Percentiles rank a stretch among this genome's conserved stretches.
Conservation (phyloP, 2,888 invertebrate genomes). For the Pseudeuparius sepicola region DNA sequence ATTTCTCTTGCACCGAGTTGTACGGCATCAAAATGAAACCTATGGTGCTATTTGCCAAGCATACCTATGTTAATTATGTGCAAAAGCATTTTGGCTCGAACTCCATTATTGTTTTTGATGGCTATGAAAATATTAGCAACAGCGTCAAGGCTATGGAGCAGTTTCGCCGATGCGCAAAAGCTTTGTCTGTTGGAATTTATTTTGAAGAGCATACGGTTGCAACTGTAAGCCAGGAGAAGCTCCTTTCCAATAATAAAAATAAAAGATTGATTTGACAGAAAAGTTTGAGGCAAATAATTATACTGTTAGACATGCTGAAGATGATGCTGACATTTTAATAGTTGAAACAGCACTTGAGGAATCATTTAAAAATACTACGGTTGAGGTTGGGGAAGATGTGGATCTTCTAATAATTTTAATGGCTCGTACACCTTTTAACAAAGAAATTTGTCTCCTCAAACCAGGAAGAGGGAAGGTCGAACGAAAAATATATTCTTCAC, state of each 20-base stretch:
- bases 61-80: slow-evolving; percentile 23
- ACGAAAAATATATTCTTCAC: slow-evolving; percentile 2
- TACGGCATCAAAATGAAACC: slow-evolving; percentile 20
- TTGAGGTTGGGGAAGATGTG: too few relatives aligned
- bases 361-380: too few relatives aligned
- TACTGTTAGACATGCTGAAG: slow-evolving; percentile 32
- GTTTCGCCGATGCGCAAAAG: too few relatives aligned
- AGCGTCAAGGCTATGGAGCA: too few relatives aligned
- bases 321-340: slow-evolving; percentile 35
- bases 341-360: too few relatives aligned
- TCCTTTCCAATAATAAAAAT: slow-evolving; percentile 25
- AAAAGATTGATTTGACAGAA: slow-evolving; percentile 28
- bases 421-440: too few relatives aligned
- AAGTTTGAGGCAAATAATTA: slow-evolving; percentile 32
- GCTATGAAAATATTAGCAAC: slow-evolving; percentile 25
- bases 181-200: slow-evolving; percentile 32
- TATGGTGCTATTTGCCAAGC: slow-evolving; percentile 20
- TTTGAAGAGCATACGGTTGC: slow-evolving; percentile 31
- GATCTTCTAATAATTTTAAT: too few relatives aligned
- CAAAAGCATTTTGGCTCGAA: slow-evolving; percentile 18
- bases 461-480: not conserved
- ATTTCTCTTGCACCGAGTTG: slow-evolving; percentile 23
- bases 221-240: slow-evolving; percentile 26
- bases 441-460: slow-evolving; percentile 3
- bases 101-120: slow-evolving; percentile 19